These are phyloP conservation scores for Malacoctenus gilli DNA, from an alignment of 2,797 vertebrate species.

Conservation along the genomic window DNA sequence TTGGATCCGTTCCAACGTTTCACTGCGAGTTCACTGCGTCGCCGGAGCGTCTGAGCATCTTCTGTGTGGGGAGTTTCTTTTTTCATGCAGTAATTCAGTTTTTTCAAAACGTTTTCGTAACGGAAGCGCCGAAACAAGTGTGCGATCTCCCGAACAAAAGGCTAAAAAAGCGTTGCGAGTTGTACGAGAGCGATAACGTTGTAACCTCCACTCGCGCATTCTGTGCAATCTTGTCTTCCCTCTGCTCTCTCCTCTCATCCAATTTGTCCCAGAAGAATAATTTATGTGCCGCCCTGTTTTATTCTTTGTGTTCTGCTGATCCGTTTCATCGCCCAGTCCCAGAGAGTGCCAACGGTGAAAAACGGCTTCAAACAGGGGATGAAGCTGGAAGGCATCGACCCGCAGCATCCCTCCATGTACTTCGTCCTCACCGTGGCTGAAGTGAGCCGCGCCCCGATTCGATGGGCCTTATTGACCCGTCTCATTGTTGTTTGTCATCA, in stretches of 20 bases:
- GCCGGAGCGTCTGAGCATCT: too few relatives aligned
- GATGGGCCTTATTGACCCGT: not conserved
- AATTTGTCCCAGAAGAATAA: not conserved
- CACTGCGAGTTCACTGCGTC: too few relatives aligned
- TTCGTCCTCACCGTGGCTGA: slow-evolving; percentile 96
- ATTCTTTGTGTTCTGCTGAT: slow-evolving; percentile 10
- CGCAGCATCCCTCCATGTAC: slow-evolving; percentile 97
- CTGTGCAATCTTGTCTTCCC: slow-evolving; percentile 4
- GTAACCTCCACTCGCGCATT: too few relatives aligned
- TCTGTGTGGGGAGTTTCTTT: too few relatives aligned
- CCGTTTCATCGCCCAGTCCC: slow-evolving; percentile 68
- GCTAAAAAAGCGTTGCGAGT: too few relatives aligned
- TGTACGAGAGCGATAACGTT: not conserved
- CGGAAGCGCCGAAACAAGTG: too few relatives aligned
- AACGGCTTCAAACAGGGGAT: slow-evolving; percentile 94
- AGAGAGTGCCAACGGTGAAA: slow-evolving; percentile 85
- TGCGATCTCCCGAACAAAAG: not conserved
- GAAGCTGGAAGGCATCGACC: slow-evolving; percentile 97
- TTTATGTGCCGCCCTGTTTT: slow-evolving; percentile 1
- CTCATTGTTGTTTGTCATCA: slow-evolving; percentile 8
- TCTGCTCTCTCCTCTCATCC: slow-evolving; percentile 5
- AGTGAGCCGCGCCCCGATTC: slow-evolving; percentile 75
- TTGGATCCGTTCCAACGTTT: too few relatives aligned
- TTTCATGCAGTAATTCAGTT: not conserved
- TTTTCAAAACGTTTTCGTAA: too few relatives aligned